phyloP scores from a whole-genome alignment of 1,140 invertebrate genomes.

The Cataglyphis hispanica region DNA sequence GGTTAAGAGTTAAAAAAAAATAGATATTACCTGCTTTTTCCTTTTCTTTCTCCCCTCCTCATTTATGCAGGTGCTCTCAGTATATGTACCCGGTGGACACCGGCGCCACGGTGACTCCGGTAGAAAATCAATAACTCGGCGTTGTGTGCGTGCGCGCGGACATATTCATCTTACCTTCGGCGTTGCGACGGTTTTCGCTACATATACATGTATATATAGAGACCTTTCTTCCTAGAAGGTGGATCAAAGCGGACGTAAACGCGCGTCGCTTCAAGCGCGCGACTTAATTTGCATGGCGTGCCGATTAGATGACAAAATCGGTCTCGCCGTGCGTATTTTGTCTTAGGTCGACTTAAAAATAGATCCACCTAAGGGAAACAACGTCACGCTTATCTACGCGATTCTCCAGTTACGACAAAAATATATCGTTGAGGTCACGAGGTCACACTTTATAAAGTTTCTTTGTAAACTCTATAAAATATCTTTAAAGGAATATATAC shows the following conservation, averaged over 20 bases:
- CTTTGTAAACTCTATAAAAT: not conserved
- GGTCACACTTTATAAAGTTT: conserved; percentile 8
- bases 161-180: conserved; percentile 76
- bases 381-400: conserved; percentile 26
- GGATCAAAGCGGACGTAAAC: conserved; percentile 1
- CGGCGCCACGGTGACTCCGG: conserved; percentile 84
- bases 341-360: conserved; percentile 15
- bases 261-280: conserved; percentile 9
- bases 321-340: not conserved
- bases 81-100: conserved; percentile 56
- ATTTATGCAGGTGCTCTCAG: conserved; percentile 19
- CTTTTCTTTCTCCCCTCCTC: not conserved
- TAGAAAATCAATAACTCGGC: conserved; percentile 85
- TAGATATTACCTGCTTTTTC: conserved; percentile 16
- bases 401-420: conserved; percentile 21
- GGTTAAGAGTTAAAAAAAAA: not conserved
- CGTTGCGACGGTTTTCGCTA: conserved; percentile 12
- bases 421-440: not conserved
- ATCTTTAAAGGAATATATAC: too few relatives aligned
- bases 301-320: conserved; percentile 52
- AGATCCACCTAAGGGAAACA: conserved; percentile 10
- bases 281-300: conserved; percentile 29
- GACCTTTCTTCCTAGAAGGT: conserved; percentile 47
- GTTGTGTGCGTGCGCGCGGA: conserved; percentile 49
- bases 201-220: not conserved